These are phyloP conservation scores for Threskiornis aethiopicus DNA, from an alignment of 2,797 vertebrate species.

Conservation along the genomic window DNA sequence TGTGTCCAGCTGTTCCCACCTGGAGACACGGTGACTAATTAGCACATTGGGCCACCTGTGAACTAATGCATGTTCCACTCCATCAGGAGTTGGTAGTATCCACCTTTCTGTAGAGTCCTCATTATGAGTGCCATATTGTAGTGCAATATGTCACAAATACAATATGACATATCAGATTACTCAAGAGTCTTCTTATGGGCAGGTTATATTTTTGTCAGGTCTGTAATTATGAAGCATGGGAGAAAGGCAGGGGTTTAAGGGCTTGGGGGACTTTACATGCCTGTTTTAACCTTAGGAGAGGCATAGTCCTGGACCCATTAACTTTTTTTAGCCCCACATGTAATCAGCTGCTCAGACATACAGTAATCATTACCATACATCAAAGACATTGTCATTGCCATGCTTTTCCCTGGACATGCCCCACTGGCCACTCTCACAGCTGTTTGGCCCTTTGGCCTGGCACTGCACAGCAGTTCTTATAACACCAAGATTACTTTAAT, in stretches of 20 bases:
- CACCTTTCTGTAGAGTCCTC: not conserved
- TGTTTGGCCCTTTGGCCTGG: not conserved
- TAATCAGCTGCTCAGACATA: not conserved
- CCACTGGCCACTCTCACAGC: not conserved
- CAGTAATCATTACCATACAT: not conserved
- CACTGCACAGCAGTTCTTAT: not conserved
- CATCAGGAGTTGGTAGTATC: not conserved
- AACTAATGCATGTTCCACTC: not conserved
- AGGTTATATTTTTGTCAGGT: not conserved
- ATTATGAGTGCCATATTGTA: not conserved
- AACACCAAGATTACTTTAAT: not conserved
- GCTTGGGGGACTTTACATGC: not conserved
- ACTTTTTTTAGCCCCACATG: not conserved
- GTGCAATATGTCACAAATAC: not conserved
- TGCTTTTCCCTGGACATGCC: not conserved
- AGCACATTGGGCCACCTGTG: not conserved
- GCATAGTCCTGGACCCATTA: no score
- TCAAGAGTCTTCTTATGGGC: not conserved
- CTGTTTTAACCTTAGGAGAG: not conserved
- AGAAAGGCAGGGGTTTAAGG: not conserved
- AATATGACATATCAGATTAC: not conserved
- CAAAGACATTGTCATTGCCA: not conserved
- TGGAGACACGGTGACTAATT: accelerated
- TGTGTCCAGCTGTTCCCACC: not conserved
- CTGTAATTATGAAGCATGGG: not conserved